Conservation (phyloP, 2,797 vertebrate genomes). For the Halcyon badia region DNA sequence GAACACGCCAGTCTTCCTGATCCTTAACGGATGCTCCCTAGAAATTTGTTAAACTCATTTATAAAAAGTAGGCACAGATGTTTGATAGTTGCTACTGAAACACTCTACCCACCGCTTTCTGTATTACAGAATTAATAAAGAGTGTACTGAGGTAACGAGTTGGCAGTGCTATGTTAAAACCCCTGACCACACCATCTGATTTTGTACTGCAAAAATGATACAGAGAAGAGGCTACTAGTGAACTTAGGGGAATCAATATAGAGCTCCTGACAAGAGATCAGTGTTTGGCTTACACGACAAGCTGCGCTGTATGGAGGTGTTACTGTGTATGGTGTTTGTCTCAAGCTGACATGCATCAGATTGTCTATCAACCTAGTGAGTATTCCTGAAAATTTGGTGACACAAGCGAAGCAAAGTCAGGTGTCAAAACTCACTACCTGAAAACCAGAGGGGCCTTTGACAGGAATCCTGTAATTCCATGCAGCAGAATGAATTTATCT, state of each 20-base stretch:
- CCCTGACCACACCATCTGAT: slow-evolving; percentile 9
- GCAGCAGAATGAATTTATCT: not conserved
- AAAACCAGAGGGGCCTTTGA: not conserved
- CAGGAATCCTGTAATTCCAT: not conserved
- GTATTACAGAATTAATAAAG: not conserved
- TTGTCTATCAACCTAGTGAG: not conserved
- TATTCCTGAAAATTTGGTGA: not conserved
- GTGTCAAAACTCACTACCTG: not conserved
- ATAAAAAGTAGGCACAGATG: not conserved
- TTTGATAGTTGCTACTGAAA: slow-evolving; percentile 47
- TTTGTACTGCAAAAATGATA: not conserved
- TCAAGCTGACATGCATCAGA: not conserved
- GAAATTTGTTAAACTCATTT: not conserved
- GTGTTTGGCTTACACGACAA: not conserved
- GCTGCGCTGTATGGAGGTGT: not conserved
- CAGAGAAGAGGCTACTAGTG: not conserved
- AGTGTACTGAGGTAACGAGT: slow-evolving; percentile 54
- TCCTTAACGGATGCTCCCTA: not conserved
- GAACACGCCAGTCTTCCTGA: not conserved
- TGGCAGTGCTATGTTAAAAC: slow-evolving; percentile 40
- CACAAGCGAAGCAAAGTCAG: not conserved
- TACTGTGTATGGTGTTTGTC: not conserved
- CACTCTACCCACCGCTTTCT: not conserved
- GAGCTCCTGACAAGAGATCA: not conserved
- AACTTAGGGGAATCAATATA: not conserved